Evolutionary conservation across 2,797 vertebrate species (phyloP).

Genomic region (Dendrocincla fuliginosa): DNA sequence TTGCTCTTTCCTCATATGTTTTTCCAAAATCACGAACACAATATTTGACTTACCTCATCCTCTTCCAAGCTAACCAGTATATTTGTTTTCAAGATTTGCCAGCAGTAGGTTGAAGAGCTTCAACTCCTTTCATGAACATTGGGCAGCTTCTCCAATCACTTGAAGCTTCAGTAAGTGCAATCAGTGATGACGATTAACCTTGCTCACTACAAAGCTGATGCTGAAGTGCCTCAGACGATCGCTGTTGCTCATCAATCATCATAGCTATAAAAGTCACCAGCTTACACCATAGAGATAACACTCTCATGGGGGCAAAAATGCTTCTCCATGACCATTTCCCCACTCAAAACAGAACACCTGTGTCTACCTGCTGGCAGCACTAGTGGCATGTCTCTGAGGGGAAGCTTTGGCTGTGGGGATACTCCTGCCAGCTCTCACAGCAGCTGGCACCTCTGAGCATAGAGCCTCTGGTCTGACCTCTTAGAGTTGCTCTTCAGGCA

Average conservation of each 20-base stretch:
- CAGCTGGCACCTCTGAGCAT: not conserved
- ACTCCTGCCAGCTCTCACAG: not conserved
- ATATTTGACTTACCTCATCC: conserved; percentile 27
- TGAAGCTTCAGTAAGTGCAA: conserved; percentile 72
- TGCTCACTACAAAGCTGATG: conserved; percentile 47
- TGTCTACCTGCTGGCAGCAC: not conserved
- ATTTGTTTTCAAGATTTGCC: conserved; percentile 75
- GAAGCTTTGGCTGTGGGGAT: not conserved
- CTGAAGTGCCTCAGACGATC: conserved; percentile 41
- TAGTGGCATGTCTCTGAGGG: not conserved
- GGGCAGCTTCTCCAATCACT: conserved; percentile 67
- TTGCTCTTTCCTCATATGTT: conserved; percentile 24
- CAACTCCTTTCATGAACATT: conserved; percentile 56
- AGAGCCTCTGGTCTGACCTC: not conserved
- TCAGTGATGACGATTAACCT: conserved; percentile 60
- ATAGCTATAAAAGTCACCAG: not conserved
- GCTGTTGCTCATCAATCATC: not conserved
- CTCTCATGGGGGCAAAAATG: not conserved
- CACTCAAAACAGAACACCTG: rapidly evolving
- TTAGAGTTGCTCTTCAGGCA: not conserved
- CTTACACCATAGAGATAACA: not conserved
- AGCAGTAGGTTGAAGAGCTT: conserved; percentile 54
- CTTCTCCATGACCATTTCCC: not conserved
- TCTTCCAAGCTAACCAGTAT: conserved; percentile 48
- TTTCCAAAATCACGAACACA: conserved; percentile 9